Evolutionary conservation across 1,140 invertebrate genomes (phyloP), one percentile per base, ranked within the genome.

Genomic region (Akabosia matsudoensis): DNA sequence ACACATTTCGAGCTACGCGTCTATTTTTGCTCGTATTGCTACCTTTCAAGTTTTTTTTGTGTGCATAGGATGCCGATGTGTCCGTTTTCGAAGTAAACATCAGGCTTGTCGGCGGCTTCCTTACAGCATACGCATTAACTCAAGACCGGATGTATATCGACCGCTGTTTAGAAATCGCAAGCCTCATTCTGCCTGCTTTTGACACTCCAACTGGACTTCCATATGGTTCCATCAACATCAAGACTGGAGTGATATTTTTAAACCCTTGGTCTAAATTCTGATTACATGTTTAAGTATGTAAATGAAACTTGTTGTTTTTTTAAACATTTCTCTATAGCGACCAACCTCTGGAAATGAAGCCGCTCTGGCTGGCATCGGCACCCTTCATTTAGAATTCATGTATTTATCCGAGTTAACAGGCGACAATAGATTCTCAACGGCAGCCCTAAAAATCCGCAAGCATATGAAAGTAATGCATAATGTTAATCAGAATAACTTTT

Each of bases 21-120:
- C 37, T 45, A 45, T 45, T 45, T 18, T 7, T 45, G 37, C n/a
- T n/a, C n/a, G n/a, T n/a, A 74, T 30, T 51, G 67, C 74, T 76
- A 14, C 67, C 70, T 82, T 89, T 89, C 74, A 45, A 45, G 18
- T 18, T 7, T 45, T 7, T 45, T 45, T 45, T 18, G 37, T 18
- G 18, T 45, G 37, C 37, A 45, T 87, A 97, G 94, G 90, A 90
- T 80, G 88, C 92, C 0, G 96, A 98, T 82, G 87, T 99, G 79
- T 99, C 97, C 0, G 94, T 99, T 4, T 99, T 99, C 87, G 98
- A 99, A 87, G 96, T 92, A 37, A 99, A 97, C 83, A 99, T 99
- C 83, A 90, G 97, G 22, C 99, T 98, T 86, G 90, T 99, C 80
- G 98, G 97, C 67, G 97, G 98, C 33, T 87, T 99, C 71, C 87